Evolutionary conservation across 2,888 invertebrate species (phyloP).

Genomic region (Nudaria mundana): DNA sequence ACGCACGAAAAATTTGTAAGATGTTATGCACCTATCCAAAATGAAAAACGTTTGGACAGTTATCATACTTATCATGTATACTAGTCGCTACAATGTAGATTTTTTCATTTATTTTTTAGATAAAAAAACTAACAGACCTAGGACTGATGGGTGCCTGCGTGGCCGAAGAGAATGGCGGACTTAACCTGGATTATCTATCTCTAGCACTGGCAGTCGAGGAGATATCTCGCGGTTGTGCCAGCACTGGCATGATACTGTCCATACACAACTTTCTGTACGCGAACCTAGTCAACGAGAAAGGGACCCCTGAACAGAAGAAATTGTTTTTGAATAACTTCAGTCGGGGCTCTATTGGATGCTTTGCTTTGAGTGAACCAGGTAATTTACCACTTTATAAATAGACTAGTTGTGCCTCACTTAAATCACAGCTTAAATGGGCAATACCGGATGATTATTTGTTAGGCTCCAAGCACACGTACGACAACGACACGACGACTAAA

Average conservation of each 20-base stretch:
- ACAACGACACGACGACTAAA: no score
- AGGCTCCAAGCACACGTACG: no score
- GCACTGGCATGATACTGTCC: slow-evolving; percentile 87
- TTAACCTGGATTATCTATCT: slow-evolving; percentile 85
- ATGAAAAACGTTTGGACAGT: no score
- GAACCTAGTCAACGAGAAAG: slow-evolving; percentile 84
- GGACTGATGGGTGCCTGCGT: slow-evolving; percentile 87
- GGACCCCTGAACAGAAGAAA: slow-evolving; percentile 84
- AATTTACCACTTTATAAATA: neutral
- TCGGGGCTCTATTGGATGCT: slow-evolving; percentile 86
- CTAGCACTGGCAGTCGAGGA: slow-evolving; percentile 89
- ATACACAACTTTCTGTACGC: slow-evolving; percentile 90
- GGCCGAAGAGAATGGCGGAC: slow-evolving; percentile 84
- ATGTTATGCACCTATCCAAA: no score
- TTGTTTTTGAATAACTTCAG: slow-evolving; percentile 82
- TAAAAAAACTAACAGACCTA: slow-evolving; percentile 84
- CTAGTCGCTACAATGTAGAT: no score
- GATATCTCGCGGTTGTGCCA: slow-evolving; percentile 88
- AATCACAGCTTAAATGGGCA: neutral
- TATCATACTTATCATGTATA: no score
- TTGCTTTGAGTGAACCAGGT: slow-evolving; percentile 91
- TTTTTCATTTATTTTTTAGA: slow-evolving; percentile 56
- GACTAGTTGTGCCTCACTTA: neutral
- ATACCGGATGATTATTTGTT: no score
- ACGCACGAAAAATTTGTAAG: no score